Conservation (phyloP, 2,888 invertebrate genomes). For the Ichneumon xanthorius region DNA sequence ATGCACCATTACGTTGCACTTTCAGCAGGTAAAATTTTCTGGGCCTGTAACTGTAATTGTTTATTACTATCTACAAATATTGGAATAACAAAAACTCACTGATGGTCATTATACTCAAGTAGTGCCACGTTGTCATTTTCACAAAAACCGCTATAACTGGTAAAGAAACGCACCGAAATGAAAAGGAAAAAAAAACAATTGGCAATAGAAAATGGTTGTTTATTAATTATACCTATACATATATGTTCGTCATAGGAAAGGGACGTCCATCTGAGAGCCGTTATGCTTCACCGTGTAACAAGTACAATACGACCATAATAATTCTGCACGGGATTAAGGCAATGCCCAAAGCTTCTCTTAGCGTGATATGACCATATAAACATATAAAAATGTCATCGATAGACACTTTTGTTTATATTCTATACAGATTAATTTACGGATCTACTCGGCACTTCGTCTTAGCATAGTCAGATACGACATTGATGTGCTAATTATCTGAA, state of each 20-base stretch:
- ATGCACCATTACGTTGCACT: not conserved
- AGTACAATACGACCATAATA: no score
- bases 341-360: not conserved
- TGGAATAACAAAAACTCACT: not conserved
- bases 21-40: not conserved
- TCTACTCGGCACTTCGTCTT: not conserved
- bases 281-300: no score
- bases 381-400: not conserved
- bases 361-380: not conserved
- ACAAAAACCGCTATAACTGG: not conserved
- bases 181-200: not conserved
- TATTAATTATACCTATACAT: not conserved
- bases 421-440: not conserved
- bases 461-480: slow-evolving; percentile 68
- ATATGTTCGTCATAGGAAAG: not conserved
- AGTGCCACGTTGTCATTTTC: not conserved
- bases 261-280: no score
- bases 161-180: not conserved
- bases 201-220: not conserved
- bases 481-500: slow-evolving; percentile 67
- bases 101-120: not conserved
- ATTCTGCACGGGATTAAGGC: no score
- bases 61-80: not conserved
- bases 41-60: not conserved
- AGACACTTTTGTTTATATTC: not conserved